A percentile compares a stretch with the other conserved stretches of the same genome.
Conservation (phyloP, 1,140 invertebrate genomes). For the Pantala flavescens region DNA sequence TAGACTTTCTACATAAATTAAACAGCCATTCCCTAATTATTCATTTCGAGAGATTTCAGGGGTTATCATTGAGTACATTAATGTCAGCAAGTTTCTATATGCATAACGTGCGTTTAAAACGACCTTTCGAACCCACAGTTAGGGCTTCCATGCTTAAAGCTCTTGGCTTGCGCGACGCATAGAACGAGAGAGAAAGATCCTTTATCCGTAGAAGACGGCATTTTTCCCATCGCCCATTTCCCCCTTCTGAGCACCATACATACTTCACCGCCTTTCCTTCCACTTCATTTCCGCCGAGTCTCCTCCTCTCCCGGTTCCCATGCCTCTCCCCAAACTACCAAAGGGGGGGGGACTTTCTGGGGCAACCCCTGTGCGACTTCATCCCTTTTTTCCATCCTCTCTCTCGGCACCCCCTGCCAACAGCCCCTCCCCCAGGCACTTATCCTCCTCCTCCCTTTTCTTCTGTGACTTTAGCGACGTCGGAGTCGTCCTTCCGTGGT, state of each 20-base stretch:
- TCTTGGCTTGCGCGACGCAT: no score
- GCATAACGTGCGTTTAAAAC: no score
- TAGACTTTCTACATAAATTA: no score
- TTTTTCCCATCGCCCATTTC: not conserved
- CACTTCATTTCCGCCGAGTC: slow-evolving; percentile 3
- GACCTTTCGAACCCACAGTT: no score
- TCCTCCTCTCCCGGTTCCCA: not conserved
- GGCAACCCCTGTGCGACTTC: not conserved
- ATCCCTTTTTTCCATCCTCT: not conserved
- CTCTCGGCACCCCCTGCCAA: not conserved
- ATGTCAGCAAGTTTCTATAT: no score
- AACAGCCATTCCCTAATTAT: no score
- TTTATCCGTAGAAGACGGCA: not conserved
- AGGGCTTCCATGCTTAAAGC: no score
- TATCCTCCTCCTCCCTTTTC: not conserved
- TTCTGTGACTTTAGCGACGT: not conserved
- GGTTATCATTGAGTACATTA: no score
- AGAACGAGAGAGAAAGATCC: not conserved
- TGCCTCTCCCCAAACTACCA: not conserved
- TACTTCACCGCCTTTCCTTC: not conserved
- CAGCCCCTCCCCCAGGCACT: not conserved
- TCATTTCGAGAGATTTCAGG: no score
- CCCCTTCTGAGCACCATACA: not conserved
- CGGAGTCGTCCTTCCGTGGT: no score
- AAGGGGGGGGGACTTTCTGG: not conserved